These are phyloP conservation scores for Cinclus cinclus DNA, from an alignment of 2,113 vertebrate species.

Conservation along the genomic window DNA sequence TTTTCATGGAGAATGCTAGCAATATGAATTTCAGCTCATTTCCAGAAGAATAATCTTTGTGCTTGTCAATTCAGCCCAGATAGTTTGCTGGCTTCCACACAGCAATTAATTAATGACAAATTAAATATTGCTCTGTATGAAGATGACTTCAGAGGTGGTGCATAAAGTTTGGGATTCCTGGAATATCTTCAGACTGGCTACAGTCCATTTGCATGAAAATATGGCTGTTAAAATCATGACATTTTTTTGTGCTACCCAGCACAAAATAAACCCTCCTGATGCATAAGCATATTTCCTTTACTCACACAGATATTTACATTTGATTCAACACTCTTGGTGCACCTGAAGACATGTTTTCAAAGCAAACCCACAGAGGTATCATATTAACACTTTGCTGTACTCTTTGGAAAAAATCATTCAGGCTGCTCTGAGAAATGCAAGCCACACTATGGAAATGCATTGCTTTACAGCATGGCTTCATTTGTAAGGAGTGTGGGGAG, in stretches of 20 bases:
- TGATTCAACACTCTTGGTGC: constrained; percentile 1
- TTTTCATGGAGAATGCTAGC: constrained; percentile 76
- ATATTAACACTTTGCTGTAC: constrained; percentile 18
- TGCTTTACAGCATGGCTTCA: background rate
- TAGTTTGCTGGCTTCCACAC: constrained; percentile 58
- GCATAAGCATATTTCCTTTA: background rate
- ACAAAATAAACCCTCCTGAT: background rate
- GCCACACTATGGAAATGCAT: background rate
- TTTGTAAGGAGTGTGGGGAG: background rate
- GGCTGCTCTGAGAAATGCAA: background rate
- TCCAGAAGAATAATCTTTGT: constrained; percentile 71
- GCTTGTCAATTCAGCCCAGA: constrained; percentile 42
- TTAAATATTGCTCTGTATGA: constrained; percentile 68
- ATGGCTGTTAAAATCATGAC: constrained; percentile 1
- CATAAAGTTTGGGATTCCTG: constrained; percentile 43
- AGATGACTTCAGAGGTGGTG: constrained; percentile 31
- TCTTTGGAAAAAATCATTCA: background rate
- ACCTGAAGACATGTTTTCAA: constrained; percentile 23
- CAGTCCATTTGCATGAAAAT: constrained; percentile 60
- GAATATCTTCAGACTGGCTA: constrained; percentile 45
- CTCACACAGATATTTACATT: constrained; percentile 33
- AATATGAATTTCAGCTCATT: constrained; percentile 70
- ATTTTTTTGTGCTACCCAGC: background rate
- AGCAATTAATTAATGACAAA: constrained; percentile 75
- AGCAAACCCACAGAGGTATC: background rate